Conservation (phyloP, 2,797 vertebrate genomes). For the Scolopax bukidnonensis region DNA sequence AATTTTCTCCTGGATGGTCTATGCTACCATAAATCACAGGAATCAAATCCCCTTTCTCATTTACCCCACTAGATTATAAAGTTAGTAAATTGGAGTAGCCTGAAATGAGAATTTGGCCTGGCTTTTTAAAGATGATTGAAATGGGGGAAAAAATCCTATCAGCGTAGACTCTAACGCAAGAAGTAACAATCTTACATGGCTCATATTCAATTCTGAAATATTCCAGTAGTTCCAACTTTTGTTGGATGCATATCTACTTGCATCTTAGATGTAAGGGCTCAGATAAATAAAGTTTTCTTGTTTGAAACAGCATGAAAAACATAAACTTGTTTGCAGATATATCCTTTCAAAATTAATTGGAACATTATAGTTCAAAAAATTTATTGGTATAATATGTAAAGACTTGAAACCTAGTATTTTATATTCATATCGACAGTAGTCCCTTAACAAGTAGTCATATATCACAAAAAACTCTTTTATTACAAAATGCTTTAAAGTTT, state of each 20-base stretch:
- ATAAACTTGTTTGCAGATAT: neutral
- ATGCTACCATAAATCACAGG: neutral
- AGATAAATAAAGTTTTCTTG: neutral
- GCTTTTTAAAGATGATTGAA: neutral
- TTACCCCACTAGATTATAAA: neutral
- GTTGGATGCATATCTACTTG: neutral
- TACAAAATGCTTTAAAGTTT: neutral
- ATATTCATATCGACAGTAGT: neutral
- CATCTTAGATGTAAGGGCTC: neutral
- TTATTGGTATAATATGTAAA: neutral
- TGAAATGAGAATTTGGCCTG: neutral
- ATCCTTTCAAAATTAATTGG: neutral
- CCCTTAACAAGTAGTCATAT: neutral
- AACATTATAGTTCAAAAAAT: accelerated
- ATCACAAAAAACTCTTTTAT: neutral
- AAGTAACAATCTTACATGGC: neutral
- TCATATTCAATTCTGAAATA: neutral
- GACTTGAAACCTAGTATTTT: neutral
- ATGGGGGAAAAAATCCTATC: neutral
- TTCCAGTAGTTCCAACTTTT: neutral
- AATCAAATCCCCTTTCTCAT: neutral
- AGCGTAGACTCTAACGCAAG: neutral
- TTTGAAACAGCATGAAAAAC: neutral
- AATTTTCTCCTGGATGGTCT: neutral
- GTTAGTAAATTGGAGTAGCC: neutral